These are phyloP conservation scores for Hestina assimilis DNA, from an alignment of 1,140 invertebrate genomes.

Conservation along the genomic window DNA sequence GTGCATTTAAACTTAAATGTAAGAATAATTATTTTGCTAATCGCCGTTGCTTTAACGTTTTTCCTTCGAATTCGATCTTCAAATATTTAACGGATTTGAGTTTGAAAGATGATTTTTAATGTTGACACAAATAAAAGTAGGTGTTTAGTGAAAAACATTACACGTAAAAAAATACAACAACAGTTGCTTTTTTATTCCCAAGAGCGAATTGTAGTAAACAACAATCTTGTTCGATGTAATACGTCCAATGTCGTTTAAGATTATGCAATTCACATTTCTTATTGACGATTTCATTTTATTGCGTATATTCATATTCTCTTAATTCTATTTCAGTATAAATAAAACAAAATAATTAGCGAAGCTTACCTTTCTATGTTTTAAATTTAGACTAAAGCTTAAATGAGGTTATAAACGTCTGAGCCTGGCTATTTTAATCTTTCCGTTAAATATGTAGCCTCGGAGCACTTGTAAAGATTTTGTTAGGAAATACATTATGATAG, in stretches of 20 bases:
- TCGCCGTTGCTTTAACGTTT: constrained; percentile 65
- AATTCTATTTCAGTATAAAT: neutral
- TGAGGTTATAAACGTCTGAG: too few species aligned
- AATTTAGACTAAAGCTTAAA: too few species aligned
- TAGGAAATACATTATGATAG: too few species aligned
- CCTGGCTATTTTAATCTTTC: too few species aligned
- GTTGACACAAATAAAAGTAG: constrained; percentile 8
- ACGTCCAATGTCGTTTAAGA: constrained; percentile 45
- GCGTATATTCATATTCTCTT: neutral
- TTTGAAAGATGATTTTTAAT: constrained; percentile 45
- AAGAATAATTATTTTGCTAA: neutral
- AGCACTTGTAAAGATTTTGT: too few species aligned
- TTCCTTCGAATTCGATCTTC: constrained; percentile 74
- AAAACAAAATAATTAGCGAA: too few species aligned
- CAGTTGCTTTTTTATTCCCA: constrained; percentile 1
- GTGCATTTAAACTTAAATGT: neutral
- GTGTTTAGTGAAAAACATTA: constrained; percentile 9
- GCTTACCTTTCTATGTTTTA: neutral
- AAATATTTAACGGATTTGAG: constrained; percentile 71
- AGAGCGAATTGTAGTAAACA: constrained; percentile 9
- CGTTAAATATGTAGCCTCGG: too few species aligned
- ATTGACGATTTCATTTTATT: neutral
- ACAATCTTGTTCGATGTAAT: constrained; percentile 20
- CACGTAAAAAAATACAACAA: neutral
- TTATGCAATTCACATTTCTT: constrained; percentile 39